phyloP scores from a whole-genome alignment of 2,113 vertebrate genomes.

The Ophiodon elongatus region DNA sequence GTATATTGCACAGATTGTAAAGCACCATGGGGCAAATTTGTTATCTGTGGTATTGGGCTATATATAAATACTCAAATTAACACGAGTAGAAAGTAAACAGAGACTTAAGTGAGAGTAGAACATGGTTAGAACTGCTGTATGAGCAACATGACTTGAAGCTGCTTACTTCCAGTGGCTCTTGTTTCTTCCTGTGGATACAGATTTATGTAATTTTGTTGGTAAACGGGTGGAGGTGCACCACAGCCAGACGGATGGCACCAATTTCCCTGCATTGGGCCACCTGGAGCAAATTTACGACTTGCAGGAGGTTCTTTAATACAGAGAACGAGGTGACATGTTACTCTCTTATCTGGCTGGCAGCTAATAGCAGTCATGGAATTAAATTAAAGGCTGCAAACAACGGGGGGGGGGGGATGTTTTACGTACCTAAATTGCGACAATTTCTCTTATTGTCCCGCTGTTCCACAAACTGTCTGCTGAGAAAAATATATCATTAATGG shows the following conservation, averaged over 20 bases:
- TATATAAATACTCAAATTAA: background rate
- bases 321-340: constrained; percentile 15
- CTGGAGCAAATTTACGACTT: constrained; percentile 10
- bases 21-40: too few relatives aligned
- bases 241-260: constrained; percentile 40
- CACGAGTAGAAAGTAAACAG: background rate
- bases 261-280: constrained; percentile 31
- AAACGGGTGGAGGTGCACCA: constrained; percentile 12
- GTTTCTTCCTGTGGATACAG: background rate
- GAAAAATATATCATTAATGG: background rate
- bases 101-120: background rate
- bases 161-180: background rate
- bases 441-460: background rate
- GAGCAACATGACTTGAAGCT: background rate
- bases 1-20: background rate
- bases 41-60: background rate
- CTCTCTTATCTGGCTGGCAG: constrained; percentile 11
- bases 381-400: constrained; percentile 41
- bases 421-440: background rate
- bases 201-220: constrained; percentile 34
- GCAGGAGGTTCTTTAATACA: constrained; percentile 22
- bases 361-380: constrained; percentile 35
- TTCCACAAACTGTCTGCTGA: background rate
- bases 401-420: background rate
- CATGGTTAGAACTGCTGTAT: background rate